Conservation (phyloP, 2,888 invertebrate genomes). For the Drosophila fungiperda region DNA sequence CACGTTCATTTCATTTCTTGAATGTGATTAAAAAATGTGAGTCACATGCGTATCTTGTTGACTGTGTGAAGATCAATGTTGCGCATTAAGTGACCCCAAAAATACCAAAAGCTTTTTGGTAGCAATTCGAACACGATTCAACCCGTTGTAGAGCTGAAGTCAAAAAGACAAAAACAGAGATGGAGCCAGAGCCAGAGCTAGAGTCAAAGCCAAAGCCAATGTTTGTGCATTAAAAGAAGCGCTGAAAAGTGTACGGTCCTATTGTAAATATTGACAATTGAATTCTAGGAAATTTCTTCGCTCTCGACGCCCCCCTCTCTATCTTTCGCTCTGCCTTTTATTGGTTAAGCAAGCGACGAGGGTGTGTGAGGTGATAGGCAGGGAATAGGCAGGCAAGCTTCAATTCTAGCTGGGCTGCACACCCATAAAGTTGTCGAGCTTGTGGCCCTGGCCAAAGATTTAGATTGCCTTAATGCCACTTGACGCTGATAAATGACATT, state of each 20-base stretch:
- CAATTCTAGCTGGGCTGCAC: slow-evolving; percentile 23
- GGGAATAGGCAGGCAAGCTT: not conserved
- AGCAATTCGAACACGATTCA: slow-evolving; percentile 12
- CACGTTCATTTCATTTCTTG: slow-evolving; percentile 66
- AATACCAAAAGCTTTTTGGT: slow-evolving; percentile 18
- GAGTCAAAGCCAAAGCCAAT: slow-evolving; percentile 31
- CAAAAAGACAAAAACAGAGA: slow-evolving; percentile 13
- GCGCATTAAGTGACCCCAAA: slow-evolving; percentile 16
- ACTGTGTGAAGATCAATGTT: slow-evolving; percentile 46
- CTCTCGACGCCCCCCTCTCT: not conserved
- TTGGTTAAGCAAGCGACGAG: slow-evolving; percentile 38
- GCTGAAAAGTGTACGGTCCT: slow-evolving; percentile 46
- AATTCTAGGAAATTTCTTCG: slow-evolving; percentile 63
- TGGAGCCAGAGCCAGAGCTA: slow-evolving; percentile 3
- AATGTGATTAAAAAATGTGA: slow-evolving; percentile 52
- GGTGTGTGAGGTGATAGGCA: not conserved
- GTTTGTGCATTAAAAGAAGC: slow-evolving; percentile 70
- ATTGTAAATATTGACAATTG: slow-evolving; percentile 70
- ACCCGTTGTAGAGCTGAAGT: slow-evolving; percentile 28
- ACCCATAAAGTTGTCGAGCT: slow-evolving; percentile 35
- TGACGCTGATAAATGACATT: slow-evolving; percentile 69
- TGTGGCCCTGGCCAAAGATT: slow-evolving; percentile 36
- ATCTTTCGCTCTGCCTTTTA: not conserved
- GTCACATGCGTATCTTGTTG: slow-evolving; percentile 38
- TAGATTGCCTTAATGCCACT: slow-evolving; percentile 75